Base-by-base conservation (phyloP, 1,140 invertebrate genomes). In the Neodiprion lecontei region DNA sequence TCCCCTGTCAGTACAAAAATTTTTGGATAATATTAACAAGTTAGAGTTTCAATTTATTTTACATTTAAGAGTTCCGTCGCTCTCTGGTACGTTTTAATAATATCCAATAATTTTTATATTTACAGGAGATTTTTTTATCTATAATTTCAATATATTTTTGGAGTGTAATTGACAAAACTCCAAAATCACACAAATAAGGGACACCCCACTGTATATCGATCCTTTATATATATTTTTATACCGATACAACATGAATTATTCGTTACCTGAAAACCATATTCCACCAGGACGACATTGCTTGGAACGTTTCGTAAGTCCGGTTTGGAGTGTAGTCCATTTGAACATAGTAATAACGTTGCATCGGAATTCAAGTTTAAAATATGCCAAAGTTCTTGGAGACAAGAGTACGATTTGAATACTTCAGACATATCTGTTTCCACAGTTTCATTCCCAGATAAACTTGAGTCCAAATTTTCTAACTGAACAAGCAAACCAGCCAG, bases 221-320 rank as follows among this genome's bases (percentile, higher is more conserved):
- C 2, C 28, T 40, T 40, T 40, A 40, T 40, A 5, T 40, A 40
- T 40, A 0, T 5, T 40, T 40, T 40, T 40, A 40, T 40, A 40
- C 5, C 1, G 28, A 40, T 5, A 40, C 28, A 40, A 40, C 28
- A 40, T 53, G 48, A 67, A 72, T 23, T 67, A 23, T 69, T 69
- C 23, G 28, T 80, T 81, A 92, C 91, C 90, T 92, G 89, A 84
- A 93, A 92, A 50, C 92, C 92, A 83, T 93, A 93, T 81, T 93
- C 91, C 11, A 92, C 89, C 48, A 93, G 87, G 74, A 93, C 88
- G 69, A 92, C 86, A 81, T 92, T 90, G 14, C 88, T 88, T 23
- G 92, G 92, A 75, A 93, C 83, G 77, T 85, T 88, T 12, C 83
- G 80, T 78, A 86, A 86, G 74, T 87, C 86, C 2, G 82, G 76